Conservation (phyloP, 2,113 vertebrate species). For the Gambusia affinis region DNA sequence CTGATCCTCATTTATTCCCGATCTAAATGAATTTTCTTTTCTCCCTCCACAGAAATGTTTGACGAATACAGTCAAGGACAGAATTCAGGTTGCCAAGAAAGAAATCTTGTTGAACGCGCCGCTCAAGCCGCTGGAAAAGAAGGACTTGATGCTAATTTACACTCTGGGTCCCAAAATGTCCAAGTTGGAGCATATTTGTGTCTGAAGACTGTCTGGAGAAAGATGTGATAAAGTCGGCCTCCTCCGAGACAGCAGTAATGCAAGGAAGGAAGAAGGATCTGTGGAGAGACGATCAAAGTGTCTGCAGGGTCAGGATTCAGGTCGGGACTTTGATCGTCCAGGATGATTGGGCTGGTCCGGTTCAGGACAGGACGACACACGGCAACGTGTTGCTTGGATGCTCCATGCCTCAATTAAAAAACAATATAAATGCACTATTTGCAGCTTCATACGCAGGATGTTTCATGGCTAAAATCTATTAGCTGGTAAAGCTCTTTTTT, state of each 20-base stretch:
- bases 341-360: not conserved
- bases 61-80: slow-evolving; percentile 43
- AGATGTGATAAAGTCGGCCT: not conserved
- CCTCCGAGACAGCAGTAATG: too few relatives aligned
- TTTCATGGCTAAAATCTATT: not conserved
- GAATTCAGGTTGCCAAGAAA: slow-evolving; percentile 17
- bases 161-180: slow-evolving; percentile 52
- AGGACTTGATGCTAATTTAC: slow-evolving; percentile 56
- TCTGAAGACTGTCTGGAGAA: slow-evolving; percentile 20
- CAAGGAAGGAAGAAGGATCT: not conserved
- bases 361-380: not conserved
- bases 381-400: not conserved
- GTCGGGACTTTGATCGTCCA: not conserved
- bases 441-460: not conserved
- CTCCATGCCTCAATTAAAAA: not conserved
- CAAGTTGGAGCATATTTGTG: slow-evolving; percentile 19
- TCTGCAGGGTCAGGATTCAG: not conserved
- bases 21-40: not conserved
- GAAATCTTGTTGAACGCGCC: slow-evolving; percentile 10
- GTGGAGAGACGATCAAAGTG: not conserved
- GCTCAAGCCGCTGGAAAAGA: slow-evolving; percentile 21
- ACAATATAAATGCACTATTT: not conserved
- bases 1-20: not conserved
- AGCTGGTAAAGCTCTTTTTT: not conserved
- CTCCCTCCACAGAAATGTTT: slow-evolving; percentile 49